A percentile compares a stretch with the other conserved stretches of the same genome.
These are phyloP conservation scores for Phlogophora meticulosa DNA, from an alignment of 2,888 invertebrate species.

Conservation along the genomic window DNA sequence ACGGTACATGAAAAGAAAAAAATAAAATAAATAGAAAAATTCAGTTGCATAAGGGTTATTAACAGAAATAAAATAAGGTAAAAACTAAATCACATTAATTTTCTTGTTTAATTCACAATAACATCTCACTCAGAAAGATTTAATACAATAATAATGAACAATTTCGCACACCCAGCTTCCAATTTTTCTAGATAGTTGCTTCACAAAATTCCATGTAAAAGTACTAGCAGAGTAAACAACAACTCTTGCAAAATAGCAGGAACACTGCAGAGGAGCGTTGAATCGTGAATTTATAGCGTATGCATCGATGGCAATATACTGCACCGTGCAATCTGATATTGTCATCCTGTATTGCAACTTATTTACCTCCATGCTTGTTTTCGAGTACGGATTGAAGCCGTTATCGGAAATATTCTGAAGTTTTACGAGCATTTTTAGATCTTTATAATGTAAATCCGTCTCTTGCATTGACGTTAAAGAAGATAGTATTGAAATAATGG, in stretches of 20 bases:
- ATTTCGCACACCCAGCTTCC: background rate
- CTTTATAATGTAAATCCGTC: background rate
- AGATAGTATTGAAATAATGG: no score
- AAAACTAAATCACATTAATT: no score
- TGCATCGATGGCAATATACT: conserved; percentile 56
- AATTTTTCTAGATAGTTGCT: conserved; percentile 1
- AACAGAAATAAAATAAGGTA: no score
- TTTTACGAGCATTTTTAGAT: background rate
- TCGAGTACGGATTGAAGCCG: conserved; percentile 1
- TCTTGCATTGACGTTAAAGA: background rate
- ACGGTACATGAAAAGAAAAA: no score
- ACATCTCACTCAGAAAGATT: background rate
- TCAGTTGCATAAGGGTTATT: no score
- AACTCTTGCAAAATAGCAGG: conserved; percentile 44
- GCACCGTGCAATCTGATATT: conserved; percentile 52
- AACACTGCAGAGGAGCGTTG: conserved; percentile 43
- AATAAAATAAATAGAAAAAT: no score
- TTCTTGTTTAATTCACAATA: no score
- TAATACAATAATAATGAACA: conserved; percentile 1
- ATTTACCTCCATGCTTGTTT: conserved; percentile 38
- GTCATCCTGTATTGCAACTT: conserved; percentile 30
- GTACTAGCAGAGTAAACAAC: conserved; percentile 42
- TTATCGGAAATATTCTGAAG: background rate
- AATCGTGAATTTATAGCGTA: conserved; percentile 59
- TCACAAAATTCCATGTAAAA: conserved; percentile 29